A percentile compares a stretch with the other conserved stretches of the same genome.
Evolutionary conservation across 1,140 invertebrate genomes (phyloP).

Genomic region (Aphelinus atriplicis): DNA sequence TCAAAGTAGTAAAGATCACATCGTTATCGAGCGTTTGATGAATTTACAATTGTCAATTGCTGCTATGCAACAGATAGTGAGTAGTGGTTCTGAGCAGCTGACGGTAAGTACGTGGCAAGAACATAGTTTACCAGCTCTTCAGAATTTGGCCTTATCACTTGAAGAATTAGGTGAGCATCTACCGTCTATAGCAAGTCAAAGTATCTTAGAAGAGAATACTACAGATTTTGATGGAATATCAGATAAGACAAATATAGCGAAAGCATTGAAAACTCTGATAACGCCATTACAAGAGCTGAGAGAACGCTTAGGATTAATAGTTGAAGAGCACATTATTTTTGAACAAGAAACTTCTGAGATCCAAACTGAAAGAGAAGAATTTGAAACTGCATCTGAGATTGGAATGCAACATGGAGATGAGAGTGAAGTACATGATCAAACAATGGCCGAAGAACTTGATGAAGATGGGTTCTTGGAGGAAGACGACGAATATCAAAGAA

Average conservation of each 20-base stretch:
- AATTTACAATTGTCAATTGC: constrained; percentile 60
- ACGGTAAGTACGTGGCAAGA: constrained; percentile 51
- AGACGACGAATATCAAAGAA: constrained; percentile 36
- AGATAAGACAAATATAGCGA: constrained; percentile 36
- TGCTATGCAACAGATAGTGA: constrained; percentile 57
- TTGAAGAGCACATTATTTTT: constrained; percentile 50
- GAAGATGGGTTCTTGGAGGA: neutral
- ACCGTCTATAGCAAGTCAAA: constrained; percentile 48
- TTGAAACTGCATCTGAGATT: neutral
- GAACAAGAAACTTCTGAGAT: constrained; percentile 11
- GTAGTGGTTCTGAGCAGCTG: constrained; percentile 42
- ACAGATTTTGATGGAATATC: constrained; percentile 44
- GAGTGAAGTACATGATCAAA: too few relatives aligned
- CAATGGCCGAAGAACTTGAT: too few relatives aligned
- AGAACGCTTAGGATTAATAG: constrained; percentile 66
- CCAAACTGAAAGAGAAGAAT: constrained; percentile 35
- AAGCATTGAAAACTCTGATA: constrained; percentile 58
- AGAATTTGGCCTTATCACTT: constrained; percentile 66
- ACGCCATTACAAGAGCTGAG: constrained; percentile 66
- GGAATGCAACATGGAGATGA: too few relatives aligned
- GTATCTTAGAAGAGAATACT: constrained; percentile 44
- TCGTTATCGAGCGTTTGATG: constrained; percentile 49
- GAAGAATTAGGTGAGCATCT: constrained; percentile 59
- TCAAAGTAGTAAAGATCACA: neutral
- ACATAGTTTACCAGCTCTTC: constrained; percentile 56